Evolutionary conservation across 2,888 invertebrate genomes (phyloP).

Genomic region (Prosopocoilus inquinatus): DNA sequence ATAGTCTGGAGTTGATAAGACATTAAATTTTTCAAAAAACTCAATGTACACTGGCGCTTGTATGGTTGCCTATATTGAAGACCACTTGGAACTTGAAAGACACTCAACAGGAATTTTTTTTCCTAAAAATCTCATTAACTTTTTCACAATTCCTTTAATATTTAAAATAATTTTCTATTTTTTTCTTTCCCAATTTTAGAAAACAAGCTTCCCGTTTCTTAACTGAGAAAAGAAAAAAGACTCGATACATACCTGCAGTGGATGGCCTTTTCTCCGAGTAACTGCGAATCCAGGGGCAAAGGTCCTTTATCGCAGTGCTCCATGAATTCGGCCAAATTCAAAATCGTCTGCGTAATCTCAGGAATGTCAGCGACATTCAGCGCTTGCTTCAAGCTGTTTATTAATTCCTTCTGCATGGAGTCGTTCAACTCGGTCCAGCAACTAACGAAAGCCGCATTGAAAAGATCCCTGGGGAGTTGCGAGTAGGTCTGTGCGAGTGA

Average conservation of each 20-base stretch:
- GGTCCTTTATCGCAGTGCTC: slow-evolving; percentile 98
- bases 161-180: too few relatives aligned
- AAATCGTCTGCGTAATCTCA: slow-evolving; percentile 92
- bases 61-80: too few relatives aligned
- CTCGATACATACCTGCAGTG: slow-evolving; percentile 68
- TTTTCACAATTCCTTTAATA: too few relatives aligned
- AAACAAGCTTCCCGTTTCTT: too few relatives aligned
- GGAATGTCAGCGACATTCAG: slow-evolving; percentile 90
- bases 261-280: slow-evolving; percentile 92
- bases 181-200: too few relatives aligned
- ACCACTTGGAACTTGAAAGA: too few relatives aligned
- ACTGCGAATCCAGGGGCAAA: slow-evolving; percentile 81
- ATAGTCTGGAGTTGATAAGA: too few relatives aligned
- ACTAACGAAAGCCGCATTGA: slow-evolving; percentile 98
- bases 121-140: too few relatives aligned
- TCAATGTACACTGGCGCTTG: too few relatives aligned
- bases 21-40: too few relatives aligned
- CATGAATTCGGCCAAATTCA: slow-evolving; percentile 99
- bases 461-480: slow-evolving; percentile 91
- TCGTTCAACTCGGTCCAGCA: slow-evolving; percentile 95
- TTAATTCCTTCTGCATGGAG: slow-evolving; percentile 77
- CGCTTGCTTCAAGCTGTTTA: slow-evolving; percentile 84
- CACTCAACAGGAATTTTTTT: too few relatives aligned
- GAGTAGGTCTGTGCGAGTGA: slow-evolving; percentile 92
- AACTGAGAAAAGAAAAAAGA: too few relatives aligned